These are phyloP conservation scores for Zosterops lateralis DNA, from an alignment of 2,113 vertebrate genomes.

Conservation along the genomic window DNA sequence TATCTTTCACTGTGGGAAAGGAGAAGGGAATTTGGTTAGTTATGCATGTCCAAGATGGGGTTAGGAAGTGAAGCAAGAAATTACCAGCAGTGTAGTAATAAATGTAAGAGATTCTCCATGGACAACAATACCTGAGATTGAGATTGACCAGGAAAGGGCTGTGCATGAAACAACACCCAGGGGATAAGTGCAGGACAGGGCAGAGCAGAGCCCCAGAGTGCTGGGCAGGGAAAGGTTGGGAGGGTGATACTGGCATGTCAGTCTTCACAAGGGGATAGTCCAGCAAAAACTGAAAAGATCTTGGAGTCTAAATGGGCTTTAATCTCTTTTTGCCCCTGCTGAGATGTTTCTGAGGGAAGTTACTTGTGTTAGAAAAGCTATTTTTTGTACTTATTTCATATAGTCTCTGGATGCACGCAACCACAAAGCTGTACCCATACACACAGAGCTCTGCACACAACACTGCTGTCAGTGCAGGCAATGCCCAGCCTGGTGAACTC, in stretches of 20 bases:
- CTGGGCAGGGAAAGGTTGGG: too few species aligned
- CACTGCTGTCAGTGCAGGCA: not conserved
- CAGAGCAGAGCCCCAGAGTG: too few species aligned
- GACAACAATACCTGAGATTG: not conserved
- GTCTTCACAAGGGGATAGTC: too few species aligned
- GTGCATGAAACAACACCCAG: not conserved
- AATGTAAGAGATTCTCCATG: not conserved
- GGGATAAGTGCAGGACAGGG: too few species aligned
- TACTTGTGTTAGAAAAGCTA: not conserved
- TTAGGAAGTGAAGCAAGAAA: not conserved
- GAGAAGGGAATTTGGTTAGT: not conserved
- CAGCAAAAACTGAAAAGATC: not conserved
- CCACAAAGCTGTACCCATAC: not conserved
- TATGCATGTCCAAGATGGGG: not conserved
- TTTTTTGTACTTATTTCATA: not conserved
- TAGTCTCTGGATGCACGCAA: accelerated
- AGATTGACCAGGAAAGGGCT: not conserved
- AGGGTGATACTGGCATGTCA: too few species aligned
- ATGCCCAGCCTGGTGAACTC: not conserved
- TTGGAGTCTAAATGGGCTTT: not conserved
- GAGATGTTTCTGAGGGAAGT: not conserved
- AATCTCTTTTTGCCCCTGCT: not conserved
- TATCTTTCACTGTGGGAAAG: not conserved
- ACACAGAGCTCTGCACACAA: accelerated
- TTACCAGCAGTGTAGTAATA: not conserved